phyloP scores from a whole-genome alignment of 2,797 vertebrate species.

The Periparus ater region DNA sequence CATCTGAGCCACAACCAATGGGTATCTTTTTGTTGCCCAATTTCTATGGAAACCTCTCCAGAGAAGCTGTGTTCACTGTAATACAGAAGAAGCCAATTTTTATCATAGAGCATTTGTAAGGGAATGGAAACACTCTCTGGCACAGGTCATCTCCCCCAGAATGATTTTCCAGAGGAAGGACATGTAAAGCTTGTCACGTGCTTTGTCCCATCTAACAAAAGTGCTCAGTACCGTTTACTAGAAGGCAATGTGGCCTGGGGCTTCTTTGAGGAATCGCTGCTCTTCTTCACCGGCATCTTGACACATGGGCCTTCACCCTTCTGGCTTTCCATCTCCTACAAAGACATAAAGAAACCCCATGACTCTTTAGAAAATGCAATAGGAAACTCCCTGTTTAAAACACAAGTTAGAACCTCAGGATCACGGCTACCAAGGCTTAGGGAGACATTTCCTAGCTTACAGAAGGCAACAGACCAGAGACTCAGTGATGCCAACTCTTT shows the following conservation, averaged over 20 bases:
- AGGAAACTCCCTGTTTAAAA: background rate
- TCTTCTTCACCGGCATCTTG: background rate
- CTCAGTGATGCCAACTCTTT: too few relatives aligned
- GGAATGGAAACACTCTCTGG: background rate
- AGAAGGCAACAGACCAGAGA: too few relatives aligned
- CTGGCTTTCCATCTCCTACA: background rate
- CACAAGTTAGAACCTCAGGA: background rate
- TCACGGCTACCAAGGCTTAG: background rate
- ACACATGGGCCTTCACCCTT: background rate
- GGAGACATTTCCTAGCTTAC: background rate
- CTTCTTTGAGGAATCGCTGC: background rate
- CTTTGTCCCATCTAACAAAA: background rate
- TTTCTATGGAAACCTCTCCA: background rate
- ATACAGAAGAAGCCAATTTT: background rate
- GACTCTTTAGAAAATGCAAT: background rate
- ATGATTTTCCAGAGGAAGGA: background rate
- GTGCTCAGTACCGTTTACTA: background rate
- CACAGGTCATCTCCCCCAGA: background rate
- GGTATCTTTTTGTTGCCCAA: background rate
- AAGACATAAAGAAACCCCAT: background rate
- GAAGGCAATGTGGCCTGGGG: background rate
- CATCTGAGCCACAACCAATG: background rate
- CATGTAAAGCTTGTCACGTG: background rate
- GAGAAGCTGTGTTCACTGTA: background rate
- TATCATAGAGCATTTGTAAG: background rate